These are phyloP conservation scores for Vollenhovia emeryi DNA, from an alignment of 1,140 invertebrate genomes.

Conservation along the genomic window DNA sequence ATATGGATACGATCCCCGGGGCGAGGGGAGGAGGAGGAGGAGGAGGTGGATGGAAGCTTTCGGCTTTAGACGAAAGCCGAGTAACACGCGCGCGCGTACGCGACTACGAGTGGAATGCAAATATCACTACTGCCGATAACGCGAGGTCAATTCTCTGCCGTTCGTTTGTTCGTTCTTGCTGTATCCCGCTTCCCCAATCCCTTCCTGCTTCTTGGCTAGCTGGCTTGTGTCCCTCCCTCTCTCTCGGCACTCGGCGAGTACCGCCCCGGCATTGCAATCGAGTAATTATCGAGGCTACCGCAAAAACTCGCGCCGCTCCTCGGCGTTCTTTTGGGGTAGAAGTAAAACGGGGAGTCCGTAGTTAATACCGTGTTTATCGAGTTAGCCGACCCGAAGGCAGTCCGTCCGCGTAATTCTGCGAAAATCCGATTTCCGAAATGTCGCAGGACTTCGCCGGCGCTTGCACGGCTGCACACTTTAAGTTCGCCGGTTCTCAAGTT, in stretches of 20 bases:
- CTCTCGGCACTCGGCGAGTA: constrained; percentile 14
- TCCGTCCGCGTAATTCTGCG: constrained; percentile 2
- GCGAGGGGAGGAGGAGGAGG: not conserved
- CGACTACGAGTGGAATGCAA: constrained; percentile 83
- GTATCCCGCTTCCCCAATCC: constrained; percentile 31
- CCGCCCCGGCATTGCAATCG: constrained; percentile 63
- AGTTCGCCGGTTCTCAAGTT: not conserved
- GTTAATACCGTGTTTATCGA: constrained; percentile 53
- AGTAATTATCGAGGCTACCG: constrained; percentile 70
- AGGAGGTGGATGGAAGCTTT: constrained; percentile 5
- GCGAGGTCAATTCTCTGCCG: constrained; percentile 78
- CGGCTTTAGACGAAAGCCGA: constrained; percentile 15
- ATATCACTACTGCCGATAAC: constrained; percentile 83
- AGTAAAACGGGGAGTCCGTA: constrained; percentile 9
- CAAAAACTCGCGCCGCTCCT: constrained; percentile 50
- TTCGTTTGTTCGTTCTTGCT: constrained; percentile 62
- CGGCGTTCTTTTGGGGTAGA: constrained; percentile 15
- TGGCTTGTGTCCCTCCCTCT: not conserved
- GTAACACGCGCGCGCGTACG: constrained; percentile 64
- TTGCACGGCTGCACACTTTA: not conserved
- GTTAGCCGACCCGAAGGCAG: constrained; percentile 21
- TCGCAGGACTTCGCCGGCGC: constrained; percentile 1
- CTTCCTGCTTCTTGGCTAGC: constrained; percentile 44
- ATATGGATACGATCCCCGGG: not conserved
- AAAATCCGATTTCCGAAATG: constrained; percentile 50